Evolutionary conservation across 2,888 invertebrate genomes (phyloP).

Genomic region (Ariolimax columbianus): DNA sequence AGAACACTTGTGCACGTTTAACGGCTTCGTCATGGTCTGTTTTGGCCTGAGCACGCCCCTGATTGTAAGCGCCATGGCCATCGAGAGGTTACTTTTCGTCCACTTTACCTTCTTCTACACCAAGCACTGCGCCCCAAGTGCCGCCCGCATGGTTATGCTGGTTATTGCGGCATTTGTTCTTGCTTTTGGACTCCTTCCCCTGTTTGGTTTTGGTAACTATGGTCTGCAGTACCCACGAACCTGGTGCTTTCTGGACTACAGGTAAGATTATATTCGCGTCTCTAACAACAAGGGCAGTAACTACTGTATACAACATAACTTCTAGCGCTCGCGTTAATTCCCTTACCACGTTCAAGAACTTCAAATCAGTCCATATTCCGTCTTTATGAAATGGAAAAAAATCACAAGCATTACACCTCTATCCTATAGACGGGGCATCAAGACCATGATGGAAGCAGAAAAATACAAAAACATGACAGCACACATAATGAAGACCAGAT

Average conservation of each 20-base stretch:
- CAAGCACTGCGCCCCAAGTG: slow-evolving; percentile 66
- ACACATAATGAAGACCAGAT: no score
- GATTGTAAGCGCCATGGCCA: slow-evolving; percentile 78
- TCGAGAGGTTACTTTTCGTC: slow-evolving; percentile 76
- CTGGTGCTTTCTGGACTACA: slow-evolving; percentile 78
- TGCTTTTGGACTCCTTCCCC: slow-evolving; percentile 71
- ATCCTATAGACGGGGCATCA: no score
- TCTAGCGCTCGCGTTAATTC: no score
- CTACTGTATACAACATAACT: no score
- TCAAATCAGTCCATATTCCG: no score
- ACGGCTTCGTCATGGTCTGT: slow-evolving; percentile 77
- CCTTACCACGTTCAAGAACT: no score
- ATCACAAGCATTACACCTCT: no score
- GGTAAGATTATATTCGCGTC: slow-evolving; percentile 44
- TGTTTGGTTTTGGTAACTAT: slow-evolving; percentile 76
- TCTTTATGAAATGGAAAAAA: no score
- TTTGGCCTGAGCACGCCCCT: slow-evolving; percentile 77
- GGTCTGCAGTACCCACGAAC: slow-evolving; percentile 76
- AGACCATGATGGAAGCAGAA: no score
- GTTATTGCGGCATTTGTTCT: slow-evolving; percentile 68
- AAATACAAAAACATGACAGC: no score
- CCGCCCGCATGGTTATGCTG: slow-evolving; percentile 66
- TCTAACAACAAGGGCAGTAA: no score
- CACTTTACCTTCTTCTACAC: slow-evolving; percentile 75
- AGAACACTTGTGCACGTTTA: slow-evolving; percentile 72